Evolutionary conservation across 2,888 invertebrate species (phyloP).

Genomic region (Byasa hedistus): DNA sequence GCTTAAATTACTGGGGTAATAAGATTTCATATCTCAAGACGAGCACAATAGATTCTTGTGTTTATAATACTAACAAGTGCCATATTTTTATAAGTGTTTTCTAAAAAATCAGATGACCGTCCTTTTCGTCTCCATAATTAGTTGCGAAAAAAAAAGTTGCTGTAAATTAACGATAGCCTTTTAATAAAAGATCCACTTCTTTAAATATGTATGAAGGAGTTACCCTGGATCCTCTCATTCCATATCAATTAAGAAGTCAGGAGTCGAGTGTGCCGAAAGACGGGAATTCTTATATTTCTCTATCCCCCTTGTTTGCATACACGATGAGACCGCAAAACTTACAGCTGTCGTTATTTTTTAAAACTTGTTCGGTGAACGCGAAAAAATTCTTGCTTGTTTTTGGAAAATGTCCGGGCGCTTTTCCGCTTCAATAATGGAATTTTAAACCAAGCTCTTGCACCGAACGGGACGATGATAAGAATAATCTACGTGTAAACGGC

Average conservation of each 20-base stretch:
- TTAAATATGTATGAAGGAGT: neutral
- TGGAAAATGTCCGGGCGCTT: constrained; percentile 31
- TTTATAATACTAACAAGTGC: too few species aligned
- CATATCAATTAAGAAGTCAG: constrained; percentile 19
- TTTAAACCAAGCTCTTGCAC: constrained; percentile 31
- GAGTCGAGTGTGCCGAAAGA: constrained; percentile 2
- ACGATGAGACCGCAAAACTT: constrained; percentile 36
- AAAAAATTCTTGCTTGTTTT: constrained; percentile 33
- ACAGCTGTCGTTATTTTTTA: constrained; percentile 31
- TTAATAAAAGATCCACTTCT: neutral
- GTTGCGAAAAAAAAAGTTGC: neutral
- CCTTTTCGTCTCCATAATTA: too few species aligned
- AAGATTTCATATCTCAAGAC: too few species aligned
- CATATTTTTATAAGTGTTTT: too few species aligned
- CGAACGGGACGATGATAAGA: constrained; percentile 26
- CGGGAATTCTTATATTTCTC: constrained; percentile 10
- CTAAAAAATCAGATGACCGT: too few species aligned
- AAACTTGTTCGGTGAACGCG: constrained; percentile 28
- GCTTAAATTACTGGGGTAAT: too few species aligned
- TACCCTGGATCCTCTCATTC: neutral
- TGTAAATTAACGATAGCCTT: neutral
- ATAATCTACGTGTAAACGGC: constrained; percentile 31
- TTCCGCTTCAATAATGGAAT: constrained; percentile 35
- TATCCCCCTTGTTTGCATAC: constrained; percentile 42
- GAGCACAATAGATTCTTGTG: too few species aligned